phyloP scores from a whole-genome alignment of 2,113 vertebrate species.

The Oceanites oceanicus region DNA sequence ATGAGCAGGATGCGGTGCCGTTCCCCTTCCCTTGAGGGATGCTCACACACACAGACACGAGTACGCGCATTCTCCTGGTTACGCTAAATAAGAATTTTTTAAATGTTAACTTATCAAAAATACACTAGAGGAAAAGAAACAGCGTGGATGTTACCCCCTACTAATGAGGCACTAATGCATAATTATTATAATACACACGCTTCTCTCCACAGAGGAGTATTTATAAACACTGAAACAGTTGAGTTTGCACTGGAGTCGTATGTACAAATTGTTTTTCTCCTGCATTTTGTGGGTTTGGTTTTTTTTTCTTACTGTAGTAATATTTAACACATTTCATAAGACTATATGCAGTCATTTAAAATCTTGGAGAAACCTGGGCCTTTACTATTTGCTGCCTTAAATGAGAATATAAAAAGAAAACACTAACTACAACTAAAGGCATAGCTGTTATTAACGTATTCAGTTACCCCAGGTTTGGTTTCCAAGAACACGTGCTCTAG shows the following conservation, averaged over 20 bases:
- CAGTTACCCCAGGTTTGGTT: neutral
- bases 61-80: neutral
- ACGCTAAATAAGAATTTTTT: slow-evolving; percentile 67
- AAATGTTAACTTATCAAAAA: slow-evolving; percentile 77
- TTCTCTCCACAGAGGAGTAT: slow-evolving; percentile 78
- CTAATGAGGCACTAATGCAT: slow-evolving; percentile 83
- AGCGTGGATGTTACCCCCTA: slow-evolving; percentile 72
- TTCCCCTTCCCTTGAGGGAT: neutral
- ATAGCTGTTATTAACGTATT: neutral
- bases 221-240: slow-evolving; percentile 77
- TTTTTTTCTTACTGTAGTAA: slow-evolving; percentile 49
- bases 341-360: slow-evolving; percentile 38
- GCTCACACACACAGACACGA: neutral
- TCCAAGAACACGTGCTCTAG: neutral
- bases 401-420: neutral
- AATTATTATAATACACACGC: slow-evolving; percentile 78
- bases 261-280: slow-evolving; percentile 71
- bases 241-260: slow-evolving; percentile 58
- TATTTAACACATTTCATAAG: slow-evolving; percentile 60
- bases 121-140: slow-evolving; percentile 77
- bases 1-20: rapidly evolving
- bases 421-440: neutral
- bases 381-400: neutral
- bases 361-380: slow-evolving; percentile 5
- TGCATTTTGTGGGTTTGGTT: slow-evolving; percentile 18